Evolutionary conservation across 2,888 invertebrate genomes (phyloP).

Genomic region (Geophilus truncorum): DNA sequence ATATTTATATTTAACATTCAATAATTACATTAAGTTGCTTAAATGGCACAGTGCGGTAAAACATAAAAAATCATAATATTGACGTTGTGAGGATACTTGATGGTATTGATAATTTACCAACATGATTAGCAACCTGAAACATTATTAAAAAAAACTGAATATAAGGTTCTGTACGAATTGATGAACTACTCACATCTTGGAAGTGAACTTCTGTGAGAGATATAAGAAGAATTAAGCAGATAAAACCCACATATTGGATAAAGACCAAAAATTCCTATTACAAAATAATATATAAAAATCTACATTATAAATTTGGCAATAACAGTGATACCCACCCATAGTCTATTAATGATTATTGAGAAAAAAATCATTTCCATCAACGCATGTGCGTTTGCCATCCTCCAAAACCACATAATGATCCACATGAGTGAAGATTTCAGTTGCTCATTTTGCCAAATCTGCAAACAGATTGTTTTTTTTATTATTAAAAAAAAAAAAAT

Average conservation of each 20-base stretch:
- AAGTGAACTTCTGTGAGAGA: constrained; percentile 66
- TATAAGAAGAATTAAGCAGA: constrained; percentile 61
- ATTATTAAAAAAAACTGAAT: not conserved
- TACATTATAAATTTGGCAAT: too few relatives aligned
- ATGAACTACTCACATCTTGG: constrained; percentile 29
- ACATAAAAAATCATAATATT: not conserved
- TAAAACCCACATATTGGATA: constrained; percentile 66
- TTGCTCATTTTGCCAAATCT: constrained; percentile 47
- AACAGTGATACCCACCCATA: constrained; percentile 62
- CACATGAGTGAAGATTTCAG: constrained; percentile 71
- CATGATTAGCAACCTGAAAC: not conserved
- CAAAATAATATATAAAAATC: too few relatives aligned
- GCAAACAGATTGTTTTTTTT: not conserved
- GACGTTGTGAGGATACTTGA: not conserved
- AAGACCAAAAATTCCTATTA: constrained; percentile 59
- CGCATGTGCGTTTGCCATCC: constrained; percentile 72
- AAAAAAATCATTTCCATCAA: constrained; percentile 67
- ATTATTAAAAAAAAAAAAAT: not conserved
- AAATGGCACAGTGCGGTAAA: not conserved
- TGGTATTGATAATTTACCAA: not conserved
- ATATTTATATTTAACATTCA: not conserved
- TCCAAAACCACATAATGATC: constrained; percentile 67
- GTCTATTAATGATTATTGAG: constrained; percentile 73
- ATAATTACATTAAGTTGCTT: not conserved
- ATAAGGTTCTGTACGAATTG: too few relatives aligned